Base-by-base conservation (phyloP, 2,888 invertebrate species). In the Hydropsyche betteni region DNA sequence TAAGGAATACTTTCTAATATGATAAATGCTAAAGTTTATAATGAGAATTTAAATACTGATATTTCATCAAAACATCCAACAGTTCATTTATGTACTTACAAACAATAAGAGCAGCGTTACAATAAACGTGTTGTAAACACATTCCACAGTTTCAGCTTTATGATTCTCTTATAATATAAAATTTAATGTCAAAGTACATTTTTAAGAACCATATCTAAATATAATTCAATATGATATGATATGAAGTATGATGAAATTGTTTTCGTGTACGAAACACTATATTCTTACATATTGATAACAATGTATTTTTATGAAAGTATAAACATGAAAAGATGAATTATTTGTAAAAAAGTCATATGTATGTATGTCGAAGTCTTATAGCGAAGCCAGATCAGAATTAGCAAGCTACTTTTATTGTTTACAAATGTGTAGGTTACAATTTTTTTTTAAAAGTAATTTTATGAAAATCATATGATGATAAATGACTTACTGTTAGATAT, bases 1-100 rank as follows among this genome's bases (percentile, higher is more conserved):
- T 79, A 79, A 79, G 74, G 75, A 79, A 75, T 79, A 79, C 76
- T 79, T 69, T 79, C 79, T 79, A 79, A 79, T 78, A 78, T 79
- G 77, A 78, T 79, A 77, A 77, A 78, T 77, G 76, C 78, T 78
- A 78, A 64, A 77, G 44, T 78, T 77, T 76, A 78, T 77, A 78
- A 75, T 78, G 77, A 77, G 75, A 69, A 76, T 79, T 79, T 77
- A 78, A 79, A 79, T 79, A 79, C 79, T 79, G 79, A 77, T 78
- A 79, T 75, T 78, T 78, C 77, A 76, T 64, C 75, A 76, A 79
- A 79, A 79, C 77, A 78, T 76, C 72, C 79, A 77, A 79, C 79
- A 78, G 75, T 76, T 77, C 75, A 77, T 77, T 75, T 76, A 68
- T 75, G 64, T 73, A 53, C 33, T 69, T 75, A 70, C 44, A 44